Evolutionary conservation across 1,140 invertebrate genomes (phyloP).

Genomic region (Pseudomyrmex sp.): DNA sequence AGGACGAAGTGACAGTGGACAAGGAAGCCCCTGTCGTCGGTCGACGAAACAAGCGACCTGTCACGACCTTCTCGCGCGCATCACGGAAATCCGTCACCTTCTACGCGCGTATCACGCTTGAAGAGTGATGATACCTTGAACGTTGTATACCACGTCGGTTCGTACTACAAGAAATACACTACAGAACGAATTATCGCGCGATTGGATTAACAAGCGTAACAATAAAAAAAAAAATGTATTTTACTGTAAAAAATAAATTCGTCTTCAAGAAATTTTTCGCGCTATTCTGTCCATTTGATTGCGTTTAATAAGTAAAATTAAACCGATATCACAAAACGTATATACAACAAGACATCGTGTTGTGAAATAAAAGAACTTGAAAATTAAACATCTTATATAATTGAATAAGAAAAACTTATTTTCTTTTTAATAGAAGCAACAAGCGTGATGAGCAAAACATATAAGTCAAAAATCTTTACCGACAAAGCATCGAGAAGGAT

Average conservation of each 20-base stretch:
- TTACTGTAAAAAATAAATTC: no score
- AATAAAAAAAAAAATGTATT: no score
- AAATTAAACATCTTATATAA: not conserved
- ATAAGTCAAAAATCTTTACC: not conserved
- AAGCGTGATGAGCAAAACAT: not conserved
- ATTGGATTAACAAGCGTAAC: not conserved
- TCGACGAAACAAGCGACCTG: slow-evolving; percentile 60
- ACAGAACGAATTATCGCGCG: not conserved
- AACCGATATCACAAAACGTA: no score
- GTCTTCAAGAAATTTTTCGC: no score
- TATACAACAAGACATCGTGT: no score
- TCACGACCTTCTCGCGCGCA: slow-evolving; percentile 57
- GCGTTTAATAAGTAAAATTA: no score
- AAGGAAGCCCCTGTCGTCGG: slow-evolving; percentile 61
- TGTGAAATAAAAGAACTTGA: not conserved
- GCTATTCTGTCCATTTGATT: no score
- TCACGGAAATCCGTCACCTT: slow-evolving; percentile 29
- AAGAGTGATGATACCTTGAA: not conserved
- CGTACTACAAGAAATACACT: not conserved
- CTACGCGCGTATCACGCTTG: slow-evolving; percentile 1
- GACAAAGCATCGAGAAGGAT: slow-evolving; percentile 13
- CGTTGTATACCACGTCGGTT: not conserved
- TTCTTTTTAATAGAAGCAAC: not conserved
- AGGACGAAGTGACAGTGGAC: slow-evolving; percentile 46
- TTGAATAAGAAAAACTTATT: no score